A percentile compares a stretch with the other conserved stretches of the same genome.
phyloP scores from a whole-genome alignment of 2,797 vertebrate species.

The Ibycter americanus region DNA sequence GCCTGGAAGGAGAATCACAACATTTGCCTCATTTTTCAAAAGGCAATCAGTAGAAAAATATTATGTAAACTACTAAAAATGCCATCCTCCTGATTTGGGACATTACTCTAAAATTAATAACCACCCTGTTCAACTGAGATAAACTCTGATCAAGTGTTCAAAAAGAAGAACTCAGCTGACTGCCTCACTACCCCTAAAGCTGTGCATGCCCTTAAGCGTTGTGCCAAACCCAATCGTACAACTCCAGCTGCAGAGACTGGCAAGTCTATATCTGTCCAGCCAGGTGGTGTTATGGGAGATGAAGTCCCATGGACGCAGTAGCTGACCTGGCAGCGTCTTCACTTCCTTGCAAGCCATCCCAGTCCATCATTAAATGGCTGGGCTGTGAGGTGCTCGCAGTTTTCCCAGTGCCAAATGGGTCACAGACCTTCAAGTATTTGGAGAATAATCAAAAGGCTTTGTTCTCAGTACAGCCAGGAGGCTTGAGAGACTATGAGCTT shows the following conservation, averaged over 20 bases:
- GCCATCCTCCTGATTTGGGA: background rate
- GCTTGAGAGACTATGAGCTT: background rate
- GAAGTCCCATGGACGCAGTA: background rate
- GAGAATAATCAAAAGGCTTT: background rate
- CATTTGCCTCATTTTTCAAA: background rate
- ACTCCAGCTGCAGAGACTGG: background rate
- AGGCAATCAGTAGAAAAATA: background rate
- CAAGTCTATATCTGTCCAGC: background rate
- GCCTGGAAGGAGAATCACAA: background rate
- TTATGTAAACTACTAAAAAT: background rate
- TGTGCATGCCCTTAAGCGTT: background rate
- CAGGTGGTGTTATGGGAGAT: background rate
- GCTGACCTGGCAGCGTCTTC: background rate
- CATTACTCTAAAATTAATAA: background rate
- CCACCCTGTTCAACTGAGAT: background rate
- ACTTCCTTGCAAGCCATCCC: background rate
- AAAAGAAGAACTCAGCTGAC: background rate
- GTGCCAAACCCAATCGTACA: accelerated
- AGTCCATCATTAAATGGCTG: background rate
- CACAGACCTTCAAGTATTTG: background rate
- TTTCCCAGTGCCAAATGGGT: background rate
- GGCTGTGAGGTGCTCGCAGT: background rate
- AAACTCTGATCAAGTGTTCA: background rate
- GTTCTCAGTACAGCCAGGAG: background rate
- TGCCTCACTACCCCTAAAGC: background rate